Evolutionary conservation across 2,113 vertebrate species (phyloP).

Genomic region (Erythrocebus patas): DNA sequence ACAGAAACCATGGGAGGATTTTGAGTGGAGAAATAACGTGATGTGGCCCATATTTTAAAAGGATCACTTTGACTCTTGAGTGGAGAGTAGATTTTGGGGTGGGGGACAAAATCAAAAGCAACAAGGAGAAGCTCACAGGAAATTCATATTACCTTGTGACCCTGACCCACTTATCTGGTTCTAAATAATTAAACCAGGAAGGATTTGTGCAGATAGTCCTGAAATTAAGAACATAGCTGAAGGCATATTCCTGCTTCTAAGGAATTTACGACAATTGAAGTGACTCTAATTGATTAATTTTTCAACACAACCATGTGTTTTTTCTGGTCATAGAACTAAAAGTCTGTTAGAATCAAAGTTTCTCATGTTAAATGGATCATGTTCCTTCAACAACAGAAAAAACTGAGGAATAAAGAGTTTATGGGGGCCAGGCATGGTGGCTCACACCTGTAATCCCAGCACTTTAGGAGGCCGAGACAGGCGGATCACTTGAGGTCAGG

Average conservation of each 20-base stretch:
- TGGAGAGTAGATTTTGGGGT: not conserved
- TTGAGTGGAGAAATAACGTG: not conserved
- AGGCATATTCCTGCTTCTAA: not conserved
- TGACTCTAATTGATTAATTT: not conserved
- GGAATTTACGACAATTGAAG: not conserved
- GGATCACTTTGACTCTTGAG: too few relatives aligned
- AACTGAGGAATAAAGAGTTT: not conserved
- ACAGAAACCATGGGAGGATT: not conserved
- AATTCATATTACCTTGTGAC: not conserved
- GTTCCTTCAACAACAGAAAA: not conserved
- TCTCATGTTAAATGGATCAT: too few relatives aligned
- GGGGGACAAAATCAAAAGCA: not conserved
- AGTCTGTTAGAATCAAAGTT: not conserved
- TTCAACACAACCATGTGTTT: too few relatives aligned
- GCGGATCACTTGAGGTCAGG: too few relatives aligned
- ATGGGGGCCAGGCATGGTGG: accelerated
- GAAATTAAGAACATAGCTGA: not conserved
- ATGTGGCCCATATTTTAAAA: too few relatives aligned
- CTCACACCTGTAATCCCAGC: too few relatives aligned
- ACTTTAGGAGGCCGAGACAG: too few relatives aligned
- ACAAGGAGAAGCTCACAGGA: not conserved
- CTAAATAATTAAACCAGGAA: not conserved
- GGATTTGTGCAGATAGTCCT: not conserved
- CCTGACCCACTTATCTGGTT: not conserved
- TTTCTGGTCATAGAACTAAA: too few relatives aligned